Conservation (phyloP, 2,888 invertebrate genomes). For the Scelioninae gen. 1 region DNA sequence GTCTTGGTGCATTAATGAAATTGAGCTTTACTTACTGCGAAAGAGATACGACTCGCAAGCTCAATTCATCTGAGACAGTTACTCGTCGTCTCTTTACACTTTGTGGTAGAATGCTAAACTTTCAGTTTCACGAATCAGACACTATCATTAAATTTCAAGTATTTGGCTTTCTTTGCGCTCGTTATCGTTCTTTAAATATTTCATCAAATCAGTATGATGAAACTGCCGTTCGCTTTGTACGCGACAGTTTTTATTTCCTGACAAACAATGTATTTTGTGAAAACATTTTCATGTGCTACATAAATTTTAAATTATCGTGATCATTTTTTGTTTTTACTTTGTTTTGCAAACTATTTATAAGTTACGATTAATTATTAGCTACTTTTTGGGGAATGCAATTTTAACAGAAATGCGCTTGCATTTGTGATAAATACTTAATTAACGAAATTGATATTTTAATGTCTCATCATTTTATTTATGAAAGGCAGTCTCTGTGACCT, state of each 20-base stretch:
- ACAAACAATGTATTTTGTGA: conserved; percentile 8
- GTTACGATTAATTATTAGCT: too few relatives aligned
- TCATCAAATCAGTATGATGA: conserved; percentile 53
- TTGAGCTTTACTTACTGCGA: conserved; percentile 63
- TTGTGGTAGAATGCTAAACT: conserved; percentile 64
- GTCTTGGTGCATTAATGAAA: conserved; percentile 69
- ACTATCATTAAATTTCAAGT: conserved; percentile 63
- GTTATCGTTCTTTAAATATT: conserved; percentile 65
- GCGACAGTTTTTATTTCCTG: neutral
- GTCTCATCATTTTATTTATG: too few relatives aligned
- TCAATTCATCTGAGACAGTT: conserved; percentile 62
- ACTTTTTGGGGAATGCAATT: too few relatives aligned
- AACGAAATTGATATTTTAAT: too few relatives aligned
- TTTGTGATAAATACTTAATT: too few relatives aligned
- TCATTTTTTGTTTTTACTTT: too few relatives aligned
- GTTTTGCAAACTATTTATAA: neutral
- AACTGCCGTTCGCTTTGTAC: conserved; percentile 22
- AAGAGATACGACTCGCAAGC: conserved; percentile 64
- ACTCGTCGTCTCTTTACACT: conserved; percentile 61
- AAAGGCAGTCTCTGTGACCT: too few relatives aligned
- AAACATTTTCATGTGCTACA: neutral
- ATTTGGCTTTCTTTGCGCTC: conserved; percentile 60
- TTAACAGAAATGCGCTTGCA: too few relatives aligned
- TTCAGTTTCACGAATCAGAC: conserved; percentile 60
- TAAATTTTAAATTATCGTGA: too few relatives aligned